Evolutionary conservation across 2,888 invertebrate species (phyloP).

Genomic region (Nineta flava): DNA sequence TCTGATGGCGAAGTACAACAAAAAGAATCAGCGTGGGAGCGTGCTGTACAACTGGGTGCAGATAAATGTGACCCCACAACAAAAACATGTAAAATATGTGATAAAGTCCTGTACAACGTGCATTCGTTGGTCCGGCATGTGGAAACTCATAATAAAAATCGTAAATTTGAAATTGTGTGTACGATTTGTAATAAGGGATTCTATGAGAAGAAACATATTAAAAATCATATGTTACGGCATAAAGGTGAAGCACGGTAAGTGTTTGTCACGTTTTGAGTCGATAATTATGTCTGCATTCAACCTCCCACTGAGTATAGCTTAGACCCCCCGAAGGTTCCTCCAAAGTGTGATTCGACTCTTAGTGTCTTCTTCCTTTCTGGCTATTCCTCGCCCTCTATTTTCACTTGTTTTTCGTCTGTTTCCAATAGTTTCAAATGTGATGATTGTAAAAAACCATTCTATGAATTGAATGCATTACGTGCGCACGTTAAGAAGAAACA

Average conservation of each 20-base stretch:
- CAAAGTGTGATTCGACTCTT: too few relatives aligned
- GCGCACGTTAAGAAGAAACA: neutral
- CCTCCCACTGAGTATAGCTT: too few relatives aligned
- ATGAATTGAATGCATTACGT: neutral
- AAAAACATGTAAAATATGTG: slow-evolving; percentile 3
- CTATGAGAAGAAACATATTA: slow-evolving; percentile 30
- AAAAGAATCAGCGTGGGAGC: neutral
- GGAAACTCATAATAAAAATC: slow-evolving; percentile 4
- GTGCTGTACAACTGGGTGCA: slow-evolving; percentile 1
- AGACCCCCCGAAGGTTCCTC: too few relatives aligned
- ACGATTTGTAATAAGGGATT: slow-evolving; percentile 29
- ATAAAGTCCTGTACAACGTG: slow-evolving; percentile 2
- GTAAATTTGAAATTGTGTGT: slow-evolving; percentile 23
- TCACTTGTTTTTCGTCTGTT: too few relatives aligned
- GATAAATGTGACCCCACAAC: slow-evolving; percentile 4
- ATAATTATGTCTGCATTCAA: too few relatives aligned
- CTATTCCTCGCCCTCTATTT: too few relatives aligned
- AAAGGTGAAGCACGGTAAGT: slow-evolving; percentile 3
- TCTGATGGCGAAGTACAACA: neutral
- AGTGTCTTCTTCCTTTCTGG: too few relatives aligned
- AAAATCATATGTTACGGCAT: slow-evolving; percentile 31
- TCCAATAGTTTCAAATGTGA: neutral
- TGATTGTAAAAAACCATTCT: slow-evolving; percentile 1
- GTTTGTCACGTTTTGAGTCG: neutral
- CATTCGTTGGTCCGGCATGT: slow-evolving; percentile 4